These are phyloP conservation scores for Eremobia ochroleuca DNA, from an alignment of 2,888 invertebrate species.

Conservation along the genomic window DNA sequence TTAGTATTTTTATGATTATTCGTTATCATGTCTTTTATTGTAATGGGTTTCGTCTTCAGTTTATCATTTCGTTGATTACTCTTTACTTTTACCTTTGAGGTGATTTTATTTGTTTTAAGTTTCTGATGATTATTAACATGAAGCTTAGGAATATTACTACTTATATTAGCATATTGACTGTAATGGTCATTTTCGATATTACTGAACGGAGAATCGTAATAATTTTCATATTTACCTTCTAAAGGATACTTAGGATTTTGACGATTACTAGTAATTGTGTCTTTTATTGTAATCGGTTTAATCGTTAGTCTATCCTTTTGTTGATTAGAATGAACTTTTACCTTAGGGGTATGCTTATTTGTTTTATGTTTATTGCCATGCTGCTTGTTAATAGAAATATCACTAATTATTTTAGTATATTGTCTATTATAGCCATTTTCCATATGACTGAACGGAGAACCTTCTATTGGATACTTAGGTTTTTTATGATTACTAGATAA, in stretches of 20 bases:
- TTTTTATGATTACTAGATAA: neutral
- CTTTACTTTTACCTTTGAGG: neutral
- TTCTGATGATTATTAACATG: neutral
- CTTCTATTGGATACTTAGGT: neutral
- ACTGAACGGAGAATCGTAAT: no score
- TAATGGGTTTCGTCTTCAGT: neutral
- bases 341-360: neutral
- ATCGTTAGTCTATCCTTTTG: neutral
- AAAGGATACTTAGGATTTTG: neutral
- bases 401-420: conserved; percentile 1
- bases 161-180: neutral
- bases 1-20: neutral
- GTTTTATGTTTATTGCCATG: neutral
- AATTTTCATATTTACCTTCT: neutral
- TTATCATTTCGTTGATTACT: neutral
- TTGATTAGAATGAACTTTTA: neutral
- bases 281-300: neutral
- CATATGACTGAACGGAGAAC: neutral
- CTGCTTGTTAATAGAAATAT: neutral
- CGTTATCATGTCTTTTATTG: neutral
- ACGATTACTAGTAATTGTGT: neutral
- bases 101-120: neutral
- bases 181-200: no score
- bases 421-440: neutral
- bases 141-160: neutral